Evolutionary conservation across 2,797 vertebrate species (phyloP).

Genomic region (Trichosurus vulpecula): DNA sequence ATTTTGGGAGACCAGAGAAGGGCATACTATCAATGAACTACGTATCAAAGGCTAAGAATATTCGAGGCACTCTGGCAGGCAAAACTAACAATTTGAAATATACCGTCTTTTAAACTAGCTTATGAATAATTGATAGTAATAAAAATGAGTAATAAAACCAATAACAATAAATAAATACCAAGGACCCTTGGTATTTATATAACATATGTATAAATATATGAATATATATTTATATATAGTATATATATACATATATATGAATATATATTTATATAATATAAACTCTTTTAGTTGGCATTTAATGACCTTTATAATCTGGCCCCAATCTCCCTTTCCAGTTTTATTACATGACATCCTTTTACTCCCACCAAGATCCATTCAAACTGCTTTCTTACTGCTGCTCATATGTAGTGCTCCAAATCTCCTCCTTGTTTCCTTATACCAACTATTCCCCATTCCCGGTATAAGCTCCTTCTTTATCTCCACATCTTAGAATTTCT

Average conservation of each 20-base stretch:
- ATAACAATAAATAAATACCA: not conserved
- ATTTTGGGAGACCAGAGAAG: conserved; percentile 1
- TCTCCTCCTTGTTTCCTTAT: not conserved
- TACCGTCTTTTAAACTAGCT: not conserved
- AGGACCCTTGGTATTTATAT: no score
- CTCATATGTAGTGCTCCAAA: not conserved
- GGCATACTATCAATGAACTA: not conserved
- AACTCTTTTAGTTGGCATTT: not conserved
- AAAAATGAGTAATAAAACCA: not conserved
- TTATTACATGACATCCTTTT: not conserved
- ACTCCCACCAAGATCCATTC: not conserved
- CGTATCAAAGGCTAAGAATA: not conserved
- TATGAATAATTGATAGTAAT: not conserved
- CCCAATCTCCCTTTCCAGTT: not conserved
- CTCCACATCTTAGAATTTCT: not conserved
- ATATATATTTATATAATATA: no score
- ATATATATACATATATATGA: no score
- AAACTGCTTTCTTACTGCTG: not conserved
- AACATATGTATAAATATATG: no score
- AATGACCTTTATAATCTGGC: not conserved
- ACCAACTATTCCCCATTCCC: not conserved
- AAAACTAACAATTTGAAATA: not conserved
- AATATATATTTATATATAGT: no score
- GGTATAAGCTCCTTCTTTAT: not conserved
- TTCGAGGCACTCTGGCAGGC: not conserved